Conservation (phyloP, 1,140 invertebrate species). For the Drosophila virilis region DNA sequence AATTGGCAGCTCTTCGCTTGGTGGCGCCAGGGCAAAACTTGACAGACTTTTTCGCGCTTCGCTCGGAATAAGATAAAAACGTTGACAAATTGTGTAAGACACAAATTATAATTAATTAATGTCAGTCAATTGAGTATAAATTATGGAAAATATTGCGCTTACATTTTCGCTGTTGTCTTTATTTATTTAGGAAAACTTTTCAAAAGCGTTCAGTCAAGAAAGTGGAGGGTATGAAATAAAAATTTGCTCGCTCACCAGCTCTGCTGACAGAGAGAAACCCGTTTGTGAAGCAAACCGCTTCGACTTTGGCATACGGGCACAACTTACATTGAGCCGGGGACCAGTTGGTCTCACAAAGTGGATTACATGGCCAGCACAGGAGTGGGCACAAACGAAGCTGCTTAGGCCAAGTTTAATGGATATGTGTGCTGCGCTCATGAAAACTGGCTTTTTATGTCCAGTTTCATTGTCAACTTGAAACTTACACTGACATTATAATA, state of each 20-base stretch:
- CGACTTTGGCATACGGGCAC: slow-evolving; percentile 50
- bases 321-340: slow-evolving; percentile 20
- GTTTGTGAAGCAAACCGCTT: slow-evolving; percentile 64
- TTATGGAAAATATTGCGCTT: neutral
- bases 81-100: slow-evolving; percentile 29
- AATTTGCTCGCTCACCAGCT: slow-evolving; percentile 23
- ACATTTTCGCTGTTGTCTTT: neutral
- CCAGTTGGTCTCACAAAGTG: slow-evolving; percentile 11
- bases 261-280: slow-evolving; percentile 46
- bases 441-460: slow-evolving; percentile 8
- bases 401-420: slow-evolving; percentile 69
- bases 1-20: slow-evolving; percentile 37
- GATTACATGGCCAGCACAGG: slow-evolving; percentile 2
- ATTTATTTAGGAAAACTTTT: neutral
- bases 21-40: slow-evolving; percentile 41
- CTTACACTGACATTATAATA: too few species aligned
- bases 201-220: neutral
- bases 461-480: too few species aligned
- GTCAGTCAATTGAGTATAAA: slow-evolving; percentile 26
- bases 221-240: slow-evolving; percentile 10
- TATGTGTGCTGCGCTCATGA: neutral
- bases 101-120: slow-evolving; percentile 39
- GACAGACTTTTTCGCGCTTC: slow-evolving; percentile 36
- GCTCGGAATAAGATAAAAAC: slow-evolving; percentile 17
- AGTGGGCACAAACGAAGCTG: slow-evolving; percentile 20